Base-by-base conservation (phyloP, 2,113 vertebrate species). In the Hipposideros armiger region DNA sequence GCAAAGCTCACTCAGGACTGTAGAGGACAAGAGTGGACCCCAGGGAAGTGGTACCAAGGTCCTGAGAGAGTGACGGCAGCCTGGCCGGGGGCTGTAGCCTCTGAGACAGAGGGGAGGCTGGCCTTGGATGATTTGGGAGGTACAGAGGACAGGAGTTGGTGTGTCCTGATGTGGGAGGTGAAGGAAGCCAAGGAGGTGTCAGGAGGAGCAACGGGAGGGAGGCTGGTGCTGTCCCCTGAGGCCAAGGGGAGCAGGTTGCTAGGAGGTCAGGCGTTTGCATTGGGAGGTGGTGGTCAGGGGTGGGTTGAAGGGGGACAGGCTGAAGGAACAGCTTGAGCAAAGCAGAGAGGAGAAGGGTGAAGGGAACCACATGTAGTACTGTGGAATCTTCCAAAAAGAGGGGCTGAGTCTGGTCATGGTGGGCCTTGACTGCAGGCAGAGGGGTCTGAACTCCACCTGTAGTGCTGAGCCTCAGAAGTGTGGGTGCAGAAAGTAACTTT, bases 401-500 rank as follows among this genome's bases (percentile, higher is more conserved):
- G n/a, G 11, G 6, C 69, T 2, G n/a, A 42, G 45, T 4, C 30
- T 73, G 78, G n/a, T 22, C 8, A 4, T 0, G 8, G 36, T 4
- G 6, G 28, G 22, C 14, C 60, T 64, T 22, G 64, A 64, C 17
- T 32, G 11, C 40, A 45, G 36, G 66, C 84, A 28, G 6, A 47
- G 58, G 73, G 45, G 2, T 26, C 87, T 2, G 30, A 47, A 26
- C 30, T 40, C 22, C 8, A 14, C 15, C 7, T n/a, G 14, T 3
- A 36, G 0, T 47, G 13, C 40, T 4, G 30, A 26, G 62, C 5
- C 5, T 4, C 2, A 52, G 60, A 24, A 9, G 1, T 14, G 28
- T 5, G 5, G 72, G 32, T 28, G 11, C 17, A 9, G 66, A 8
- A 14, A 52, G 50, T 56, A 0, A 4, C 17, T 17, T 60, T 17